Percentiles rank a stretch among this genome's conserved stretches.
These are phyloP conservation scores for Neodon shergylaensis DNA, from an alignment of 2,113 vertebrate species.

Conservation along the genomic window DNA sequence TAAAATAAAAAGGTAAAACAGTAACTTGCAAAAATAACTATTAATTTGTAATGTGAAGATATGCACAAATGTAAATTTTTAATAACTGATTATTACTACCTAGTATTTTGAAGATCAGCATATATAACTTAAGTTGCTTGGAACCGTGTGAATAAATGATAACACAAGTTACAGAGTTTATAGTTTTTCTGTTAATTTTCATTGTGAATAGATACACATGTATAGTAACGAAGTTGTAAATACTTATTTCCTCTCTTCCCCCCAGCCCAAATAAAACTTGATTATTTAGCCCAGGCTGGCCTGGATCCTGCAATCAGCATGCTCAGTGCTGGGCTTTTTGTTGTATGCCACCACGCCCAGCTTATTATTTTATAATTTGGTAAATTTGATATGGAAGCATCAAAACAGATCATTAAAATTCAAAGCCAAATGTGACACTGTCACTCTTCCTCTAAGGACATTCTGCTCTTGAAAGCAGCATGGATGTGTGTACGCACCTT, in stretches of 20 bases:
- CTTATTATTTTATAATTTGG: background rate
- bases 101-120: conserved; percentile 20
- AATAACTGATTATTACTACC: background rate
- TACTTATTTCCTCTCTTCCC: background rate
- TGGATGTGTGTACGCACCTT: conserved; percentile 86
- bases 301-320: background rate
- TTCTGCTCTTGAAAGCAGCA: background rate
- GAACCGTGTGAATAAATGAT: background rate
- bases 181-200: conserved; percentile 9
- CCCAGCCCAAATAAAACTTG: background rate
- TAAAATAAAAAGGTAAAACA: conserved; percentile 29
- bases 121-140: background rate
- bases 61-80: conserved; percentile 23
- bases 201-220: background rate
- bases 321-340: background rate
- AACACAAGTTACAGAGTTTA: background rate
- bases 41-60: background rate
- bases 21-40: conserved; percentile 10
- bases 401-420: background rate
- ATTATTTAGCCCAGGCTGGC: background rate
- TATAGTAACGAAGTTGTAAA: background rate
- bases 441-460: background rate
- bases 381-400: background rate
- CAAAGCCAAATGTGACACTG: background rate
- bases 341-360: background rate